Evolutionary conservation across 1,140 invertebrate species (phyloP), one percentile per base, ranked within the genome.

Genomic region (Drosophila lacteicornis): DNA sequence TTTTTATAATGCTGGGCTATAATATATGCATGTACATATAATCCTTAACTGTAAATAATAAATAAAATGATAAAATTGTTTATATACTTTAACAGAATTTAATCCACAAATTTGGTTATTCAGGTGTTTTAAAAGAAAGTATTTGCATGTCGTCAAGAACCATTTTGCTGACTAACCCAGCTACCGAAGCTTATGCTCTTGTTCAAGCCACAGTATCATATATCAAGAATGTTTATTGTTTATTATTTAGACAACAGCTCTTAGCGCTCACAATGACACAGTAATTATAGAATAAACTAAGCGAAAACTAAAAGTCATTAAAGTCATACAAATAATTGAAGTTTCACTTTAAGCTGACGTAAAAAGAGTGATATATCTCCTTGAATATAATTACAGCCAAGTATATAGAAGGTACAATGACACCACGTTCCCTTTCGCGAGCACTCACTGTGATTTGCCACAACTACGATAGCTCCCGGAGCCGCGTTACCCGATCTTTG

Each of bases 401-500:
- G 0, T 30, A 30, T 25, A 25, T 25, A 25, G 22, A 25, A 25
- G 22, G 22, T 25, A 4, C 22, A 25, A 25, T 6, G 27, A 30
- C 6, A 19, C 33, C 4, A 0, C 11, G 17, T 50, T 12, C 53
- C 59, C 25, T 22, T 59, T 22, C n/a, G 15, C 2, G 17, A 22
- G 57, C 4, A 6, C 22, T n/a, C 11, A 66, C 62, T 62, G 57
- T 62, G 6, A 45, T 45, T 43, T 61, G 61, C 17, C 36, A 13
- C 51, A 42, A 38, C 22, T 27, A 43, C 25, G 17, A 6, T 30
- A 12, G n/a, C 49, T 43, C 27, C 27, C 5, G 27, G 27, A 30
- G 61, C 40, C 30, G 30, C 27, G 40, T 53, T 46, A 66, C 30
- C 47, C 62, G 47, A 70, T 68, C 62, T 55, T 70, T 53, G 62